Conservation (phyloP, 2,797 vertebrate genomes). For the Poliocrania exsul region DNA sequence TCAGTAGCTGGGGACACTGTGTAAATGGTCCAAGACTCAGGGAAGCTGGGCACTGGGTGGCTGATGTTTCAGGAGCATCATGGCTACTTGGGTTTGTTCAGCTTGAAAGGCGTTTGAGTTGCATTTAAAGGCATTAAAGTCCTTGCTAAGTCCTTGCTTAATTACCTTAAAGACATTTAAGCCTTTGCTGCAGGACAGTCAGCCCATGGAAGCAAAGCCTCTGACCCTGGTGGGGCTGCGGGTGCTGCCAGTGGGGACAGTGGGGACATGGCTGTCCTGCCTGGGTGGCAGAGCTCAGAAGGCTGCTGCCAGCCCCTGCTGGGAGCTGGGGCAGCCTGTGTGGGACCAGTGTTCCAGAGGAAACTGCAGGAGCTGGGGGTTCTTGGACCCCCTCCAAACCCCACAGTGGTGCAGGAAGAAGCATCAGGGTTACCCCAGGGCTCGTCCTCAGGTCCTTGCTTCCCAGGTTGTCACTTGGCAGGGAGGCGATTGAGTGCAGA, state of each 20-base stretch:
- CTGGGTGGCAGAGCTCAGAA: background rate
- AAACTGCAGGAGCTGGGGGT: background rate
- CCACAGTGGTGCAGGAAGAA: background rate
- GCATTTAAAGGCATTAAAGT: constrained; percentile 17
- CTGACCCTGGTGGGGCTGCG: background rate
- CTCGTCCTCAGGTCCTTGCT: background rate
- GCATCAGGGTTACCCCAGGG: fast-evolving
- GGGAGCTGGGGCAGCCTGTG: background rate
- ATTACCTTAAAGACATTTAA: constrained; percentile 9
- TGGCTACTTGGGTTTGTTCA: background rate
- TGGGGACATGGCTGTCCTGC: fast-evolving
- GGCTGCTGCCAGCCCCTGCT: background rate
- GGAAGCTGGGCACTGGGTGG: background rate
- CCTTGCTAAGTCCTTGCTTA: constrained; percentile 26
- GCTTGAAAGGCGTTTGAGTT: background rate
- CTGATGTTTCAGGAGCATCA: background rate
- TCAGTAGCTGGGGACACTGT: background rate
- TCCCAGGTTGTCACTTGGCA: background rate
- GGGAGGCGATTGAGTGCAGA: constrained; percentile 1
- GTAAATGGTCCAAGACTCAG: background rate
- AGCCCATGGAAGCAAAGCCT: background rate
- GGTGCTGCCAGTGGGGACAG: background rate
- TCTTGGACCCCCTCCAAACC: background rate
- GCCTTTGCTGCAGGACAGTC: background rate
- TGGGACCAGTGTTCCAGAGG: fast-evolving